Evolutionary conservation across 92 coral and sea anemone genomes (phyloP), one percentile per base, ranked within the genome.

Genomic region (Hydrozoanthus gracilis): DNA sequence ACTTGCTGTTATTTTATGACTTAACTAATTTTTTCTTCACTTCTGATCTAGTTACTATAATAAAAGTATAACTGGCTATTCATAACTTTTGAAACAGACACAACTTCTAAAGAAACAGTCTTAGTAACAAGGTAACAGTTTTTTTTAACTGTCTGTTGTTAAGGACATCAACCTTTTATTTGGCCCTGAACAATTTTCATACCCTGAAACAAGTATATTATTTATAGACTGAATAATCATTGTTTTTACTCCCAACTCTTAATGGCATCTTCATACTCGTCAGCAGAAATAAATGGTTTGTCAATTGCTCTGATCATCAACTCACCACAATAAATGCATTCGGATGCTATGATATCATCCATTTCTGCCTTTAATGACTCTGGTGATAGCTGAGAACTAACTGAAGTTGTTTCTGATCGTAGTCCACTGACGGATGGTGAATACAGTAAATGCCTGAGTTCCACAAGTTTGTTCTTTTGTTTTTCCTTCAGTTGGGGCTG

Each of bases 291-390:
- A 82, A 96, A 96, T 8, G 99, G 99, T 75, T 96, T 93, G 68
- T 96, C 99, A 51, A 96, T 93, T 35, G 96, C 88, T 51, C 99
- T 92, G 54, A 96, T 96, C 99, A 96, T 96, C 72, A 93, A 76
- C 75, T 96, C 99, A 1, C 99, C 99, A 77, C 99, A 96, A 74
- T 89, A 92, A 15, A 93, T 89, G 68, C 99, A 96, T 84, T 96
- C 99, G 5, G 95, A 90, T 39, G 95, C 99, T 6, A 96, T 73
- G 6, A 96, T 92, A 45, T 96, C 99, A 90, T 95, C 99, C 39
- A 91, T 88, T 65, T 96, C 98, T 70, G 92, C 95, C 99, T 96
- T 68, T 49, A 47, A 52, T 1, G 74, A 61, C 73, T 60, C 89
- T 20, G 60, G 62, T 44, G 73, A 76, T 20, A 70, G 84, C 6